phyloP scores from a whole-genome alignment of 2,797 vertebrate species.

The Sternotherus odoratus region DNA sequence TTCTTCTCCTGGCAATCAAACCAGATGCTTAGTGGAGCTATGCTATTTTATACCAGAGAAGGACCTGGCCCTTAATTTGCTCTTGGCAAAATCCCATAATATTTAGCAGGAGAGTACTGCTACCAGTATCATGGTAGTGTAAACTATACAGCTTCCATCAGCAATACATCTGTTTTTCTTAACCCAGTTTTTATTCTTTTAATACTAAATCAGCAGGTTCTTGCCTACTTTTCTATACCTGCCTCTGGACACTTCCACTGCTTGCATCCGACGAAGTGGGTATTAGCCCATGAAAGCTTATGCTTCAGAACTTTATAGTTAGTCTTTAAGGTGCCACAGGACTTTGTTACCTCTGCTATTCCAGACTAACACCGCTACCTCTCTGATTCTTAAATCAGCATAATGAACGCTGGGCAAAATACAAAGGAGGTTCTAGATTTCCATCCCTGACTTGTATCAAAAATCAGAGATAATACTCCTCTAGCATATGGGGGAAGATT shows the following conservation, averaged over 20 bases:
- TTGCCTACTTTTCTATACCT: no score
- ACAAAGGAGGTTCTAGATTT: background rate
- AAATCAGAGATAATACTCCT: background rate
- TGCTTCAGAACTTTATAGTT: no score
- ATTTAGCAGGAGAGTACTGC: background rate
- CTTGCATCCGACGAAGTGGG: no score
- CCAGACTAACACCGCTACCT: no score
- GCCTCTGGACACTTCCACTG: no score
- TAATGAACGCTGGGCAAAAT: background rate
- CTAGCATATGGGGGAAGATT: background rate
- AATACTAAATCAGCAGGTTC: background rate
- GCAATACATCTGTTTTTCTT: background rate
- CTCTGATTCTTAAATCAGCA: background rate
- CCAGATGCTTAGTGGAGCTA: fast-evolving
- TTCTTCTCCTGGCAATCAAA: background rate
- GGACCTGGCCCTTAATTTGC: fast-evolving
- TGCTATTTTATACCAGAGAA: fast-evolving
- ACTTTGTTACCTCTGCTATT: no score
- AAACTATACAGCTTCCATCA: background rate
- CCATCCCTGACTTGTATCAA: background rate
- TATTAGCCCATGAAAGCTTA: no score
- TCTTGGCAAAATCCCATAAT: background rate
- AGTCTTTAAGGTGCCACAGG: no score
- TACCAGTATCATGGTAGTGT: fast-evolving
- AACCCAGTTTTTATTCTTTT: slow-evolving; percentile 22